Evolutionary conservation across 2,797 vertebrate genomes (phyloP).

Genomic region (Ptychadena robeensis): DNA sequence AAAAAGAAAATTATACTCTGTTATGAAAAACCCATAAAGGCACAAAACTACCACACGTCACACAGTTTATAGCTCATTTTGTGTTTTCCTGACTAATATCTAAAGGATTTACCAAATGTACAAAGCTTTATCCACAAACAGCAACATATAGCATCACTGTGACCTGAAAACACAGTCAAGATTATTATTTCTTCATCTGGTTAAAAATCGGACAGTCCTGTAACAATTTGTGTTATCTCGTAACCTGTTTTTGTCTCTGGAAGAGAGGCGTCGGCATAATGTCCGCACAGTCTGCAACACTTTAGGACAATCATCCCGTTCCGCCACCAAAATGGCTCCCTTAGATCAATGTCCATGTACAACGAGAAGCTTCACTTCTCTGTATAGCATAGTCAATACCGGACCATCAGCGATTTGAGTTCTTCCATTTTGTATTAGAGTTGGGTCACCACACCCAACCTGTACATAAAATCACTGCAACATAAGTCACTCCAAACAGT

Average conservation of each 20-base stretch:
- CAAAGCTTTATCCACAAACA: constrained; percentile 80
- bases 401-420: background rate
- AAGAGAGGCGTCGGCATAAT: constrained; percentile 4
- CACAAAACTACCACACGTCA: constrained; percentile 89
- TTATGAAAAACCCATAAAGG: constrained; percentile 80
- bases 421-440: background rate
- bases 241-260: constrained; percentile 30
- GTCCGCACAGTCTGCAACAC: background rate
- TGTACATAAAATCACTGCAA: background rate
- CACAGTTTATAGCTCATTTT: constrained; percentile 72
- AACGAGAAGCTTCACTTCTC: constrained; percentile 13
- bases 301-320: background rate
- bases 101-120: constrained; percentile 80
- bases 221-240: constrained; percentile 65
- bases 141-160: constrained; percentile 69
- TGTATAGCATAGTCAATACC: constrained; percentile 15
- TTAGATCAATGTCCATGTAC: background rate
- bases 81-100: constrained; percentile 76
- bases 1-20: constrained; percentile 69
- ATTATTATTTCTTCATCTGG: constrained; percentile 59
- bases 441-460: background rate
- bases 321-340: background rate
- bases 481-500: constrained; percentile 20
- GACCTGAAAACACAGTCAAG: constrained; percentile 70
- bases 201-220: constrained; percentile 61